Evolutionary conservation across 64 coral and sea anemone species (phyloP).

Genomic region (Platygyra sinensis): DNA sequence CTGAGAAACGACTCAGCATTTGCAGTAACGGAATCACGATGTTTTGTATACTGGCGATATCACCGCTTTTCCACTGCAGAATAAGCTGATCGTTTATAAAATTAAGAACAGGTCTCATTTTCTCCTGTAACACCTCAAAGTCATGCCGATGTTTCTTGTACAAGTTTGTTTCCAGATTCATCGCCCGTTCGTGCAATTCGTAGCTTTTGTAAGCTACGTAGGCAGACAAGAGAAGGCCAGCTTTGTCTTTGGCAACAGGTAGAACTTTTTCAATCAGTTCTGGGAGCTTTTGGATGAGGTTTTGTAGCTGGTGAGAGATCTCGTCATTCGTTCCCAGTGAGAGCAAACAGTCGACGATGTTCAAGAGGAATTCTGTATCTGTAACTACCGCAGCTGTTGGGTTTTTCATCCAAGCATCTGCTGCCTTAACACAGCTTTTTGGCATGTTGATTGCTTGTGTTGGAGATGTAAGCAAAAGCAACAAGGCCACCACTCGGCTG

Average conservation of each 20-base stretch:
- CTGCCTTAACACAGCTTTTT: conserved; percentile 5
- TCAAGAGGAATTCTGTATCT: no score
- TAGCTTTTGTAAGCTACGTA: conserved; percentile 12
- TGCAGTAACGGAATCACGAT: neutral
- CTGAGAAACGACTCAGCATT: no score
- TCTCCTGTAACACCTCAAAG: conserved; percentile 2
- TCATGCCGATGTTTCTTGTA: conserved; percentile 5
- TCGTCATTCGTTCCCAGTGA: neutral
- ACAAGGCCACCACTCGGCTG: neutral
- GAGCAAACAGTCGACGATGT: no score
- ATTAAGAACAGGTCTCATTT: conserved; percentile 1
- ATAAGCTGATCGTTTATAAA: conserved; percentile 17
- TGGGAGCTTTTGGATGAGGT: conserved; percentile 9
- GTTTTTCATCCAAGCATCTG: neutral
- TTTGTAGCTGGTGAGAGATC: conserved; percentile 6
- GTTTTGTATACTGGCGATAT: conserved; percentile 7
- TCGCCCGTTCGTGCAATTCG: conserved; percentile 8
- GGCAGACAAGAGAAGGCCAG: conserved; percentile 6
- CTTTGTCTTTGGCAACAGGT: conserved; percentile 18
- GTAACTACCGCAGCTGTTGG: no score
- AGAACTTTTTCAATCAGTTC: conserved; percentile 3
- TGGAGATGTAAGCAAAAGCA: neutral
- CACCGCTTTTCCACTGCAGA: conserved; percentile 17
- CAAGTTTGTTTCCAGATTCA: conserved; percentile 11
- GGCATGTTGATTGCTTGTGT: neutral